phyloP scores from a whole-genome alignment of 2,113 vertebrate genomes.

The Ellobius talpinus region DNA sequence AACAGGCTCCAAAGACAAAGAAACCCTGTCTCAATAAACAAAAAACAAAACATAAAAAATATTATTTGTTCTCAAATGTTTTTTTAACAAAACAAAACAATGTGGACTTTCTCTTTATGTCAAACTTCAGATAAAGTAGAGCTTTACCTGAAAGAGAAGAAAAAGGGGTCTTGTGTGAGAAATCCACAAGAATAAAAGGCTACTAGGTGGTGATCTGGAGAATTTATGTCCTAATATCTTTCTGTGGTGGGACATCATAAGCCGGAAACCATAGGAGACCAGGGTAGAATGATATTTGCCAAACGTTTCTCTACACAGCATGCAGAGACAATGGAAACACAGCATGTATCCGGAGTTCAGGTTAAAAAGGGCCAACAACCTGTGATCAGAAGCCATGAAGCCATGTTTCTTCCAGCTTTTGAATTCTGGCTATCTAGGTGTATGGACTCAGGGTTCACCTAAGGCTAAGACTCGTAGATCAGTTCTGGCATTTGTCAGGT shows the following conservation, averaged over 20 bases:
- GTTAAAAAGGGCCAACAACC: not conserved
- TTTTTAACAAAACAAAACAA: not conserved
- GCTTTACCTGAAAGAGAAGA: not conserved
- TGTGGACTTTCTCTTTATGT: not conserved
- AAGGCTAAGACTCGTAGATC: not conserved
- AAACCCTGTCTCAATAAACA: too few species aligned
- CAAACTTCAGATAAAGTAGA: not conserved
- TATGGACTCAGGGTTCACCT: not conserved
- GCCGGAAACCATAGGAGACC: not conserved
- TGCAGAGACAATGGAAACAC: not conserved
- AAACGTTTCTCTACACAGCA: not conserved
- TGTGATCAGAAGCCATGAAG: not conserved
- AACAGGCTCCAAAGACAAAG: too few species aligned
- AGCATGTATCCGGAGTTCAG: not conserved
- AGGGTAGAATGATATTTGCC: not conserved
- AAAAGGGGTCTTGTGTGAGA: not conserved
- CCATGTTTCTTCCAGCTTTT: accelerated
- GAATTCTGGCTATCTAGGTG: not conserved
- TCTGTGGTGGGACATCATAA: not conserved
- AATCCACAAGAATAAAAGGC: not conserved
- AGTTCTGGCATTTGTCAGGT: not conserved
- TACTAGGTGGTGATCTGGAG: not conserved
- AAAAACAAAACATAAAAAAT: too few species aligned
- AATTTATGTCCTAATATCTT: not conserved
- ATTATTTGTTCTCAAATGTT: too few species aligned